Evolutionary conservation across 1,140 invertebrate genomes (phyloP).

Genomic region (Aricia agestis): DNA sequence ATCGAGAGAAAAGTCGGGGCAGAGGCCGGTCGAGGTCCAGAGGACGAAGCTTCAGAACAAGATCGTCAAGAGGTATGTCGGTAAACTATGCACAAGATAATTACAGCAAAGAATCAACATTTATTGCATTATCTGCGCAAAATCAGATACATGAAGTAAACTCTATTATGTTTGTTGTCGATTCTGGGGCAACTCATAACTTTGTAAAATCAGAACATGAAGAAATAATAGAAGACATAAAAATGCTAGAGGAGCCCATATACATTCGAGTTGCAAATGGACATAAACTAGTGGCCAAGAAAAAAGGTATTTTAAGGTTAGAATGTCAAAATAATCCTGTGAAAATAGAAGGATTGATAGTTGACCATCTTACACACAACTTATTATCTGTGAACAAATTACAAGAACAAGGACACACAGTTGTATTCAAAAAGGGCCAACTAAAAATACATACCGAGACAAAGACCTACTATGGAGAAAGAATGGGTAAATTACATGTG

Average conservation of each 20-base stretch:
- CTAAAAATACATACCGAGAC: slow-evolving; percentile 8
- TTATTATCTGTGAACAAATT: slow-evolving; percentile 29
- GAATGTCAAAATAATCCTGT: slow-evolving; percentile 11
- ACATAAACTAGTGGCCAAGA: slow-evolving; percentile 17
- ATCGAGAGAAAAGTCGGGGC: background rate
- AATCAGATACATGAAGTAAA: slow-evolving; percentile 11
- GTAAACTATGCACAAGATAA: slow-evolving; percentile 9
- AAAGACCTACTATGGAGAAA: slow-evolving; percentile 11
- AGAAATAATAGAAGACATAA: slow-evolving; percentile 27
- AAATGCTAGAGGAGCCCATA: slow-evolving; percentile 21
- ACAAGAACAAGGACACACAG: slow-evolving; percentile 4
- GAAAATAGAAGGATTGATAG: slow-evolving; percentile 19
- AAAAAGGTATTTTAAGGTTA: slow-evolving; percentile 20
- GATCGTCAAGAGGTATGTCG: background rate
- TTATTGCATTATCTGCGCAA: slow-evolving; percentile 11
- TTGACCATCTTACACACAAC: slow-evolving; percentile 22
- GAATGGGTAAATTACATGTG: slow-evolving; percentile 13
- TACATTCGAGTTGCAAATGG: slow-evolving; percentile 28
- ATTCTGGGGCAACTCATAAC: slow-evolving; percentile 29
- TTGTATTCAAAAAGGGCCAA: slow-evolving; percentile 17
- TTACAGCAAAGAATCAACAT: background rate
- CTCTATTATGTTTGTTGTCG: slow-evolving; percentile 20
- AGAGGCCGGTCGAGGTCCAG: background rate
- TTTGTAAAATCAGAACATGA: slow-evolving; percentile 23
- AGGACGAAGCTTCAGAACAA: background rate